Evolutionary conservation across 2,888 invertebrate species (phyloP).

Genomic region (Heliconius aoede): DNA sequence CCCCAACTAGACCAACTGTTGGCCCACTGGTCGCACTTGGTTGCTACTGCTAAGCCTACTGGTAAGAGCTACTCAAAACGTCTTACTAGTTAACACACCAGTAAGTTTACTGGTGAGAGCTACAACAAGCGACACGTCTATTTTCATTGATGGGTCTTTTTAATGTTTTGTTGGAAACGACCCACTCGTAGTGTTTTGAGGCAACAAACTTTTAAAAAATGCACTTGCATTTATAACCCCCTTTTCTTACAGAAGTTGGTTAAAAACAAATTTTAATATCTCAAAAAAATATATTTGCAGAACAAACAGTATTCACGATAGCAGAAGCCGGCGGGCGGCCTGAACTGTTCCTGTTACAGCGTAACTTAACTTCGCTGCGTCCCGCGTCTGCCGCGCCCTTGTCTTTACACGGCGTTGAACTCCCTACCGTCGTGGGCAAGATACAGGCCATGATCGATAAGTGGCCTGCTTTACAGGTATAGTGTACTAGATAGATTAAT

Average conservation of each 20-base stretch:
- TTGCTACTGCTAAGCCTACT: constrained; percentile 73
- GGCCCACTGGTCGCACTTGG: constrained; percentile 84
- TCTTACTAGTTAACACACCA: too few species aligned
- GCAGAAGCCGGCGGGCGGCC: constrained; percentile 56
- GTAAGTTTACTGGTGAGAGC: too few species aligned
- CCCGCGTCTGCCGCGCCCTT: constrained; percentile 60
- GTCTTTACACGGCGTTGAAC: constrained; percentile 28
- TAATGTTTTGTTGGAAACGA: too few species aligned
- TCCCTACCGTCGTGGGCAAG: constrained; percentile 16
- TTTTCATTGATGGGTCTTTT: too few species aligned
- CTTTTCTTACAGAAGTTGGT: too few species aligned
- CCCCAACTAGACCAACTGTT: constrained; percentile 84
- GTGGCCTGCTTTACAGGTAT: neutral
- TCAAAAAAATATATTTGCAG: constrained; percentile 42
- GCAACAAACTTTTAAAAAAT: too few species aligned
- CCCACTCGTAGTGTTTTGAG: too few species aligned
- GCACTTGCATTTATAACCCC: too few species aligned
- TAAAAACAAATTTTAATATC: too few species aligned
- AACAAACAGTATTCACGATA: constrained; percentile 66
- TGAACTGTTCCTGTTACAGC: constrained; percentile 57
- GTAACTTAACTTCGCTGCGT: constrained; percentile 56
- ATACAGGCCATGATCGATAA: neutral
- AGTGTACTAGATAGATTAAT: too few species aligned
- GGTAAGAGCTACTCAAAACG: constrained; percentile 42
- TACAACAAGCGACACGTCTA: too few species aligned